Conservation (phyloP, 2,113 vertebrate species). For the Pseudopodoces humilis region DNA sequence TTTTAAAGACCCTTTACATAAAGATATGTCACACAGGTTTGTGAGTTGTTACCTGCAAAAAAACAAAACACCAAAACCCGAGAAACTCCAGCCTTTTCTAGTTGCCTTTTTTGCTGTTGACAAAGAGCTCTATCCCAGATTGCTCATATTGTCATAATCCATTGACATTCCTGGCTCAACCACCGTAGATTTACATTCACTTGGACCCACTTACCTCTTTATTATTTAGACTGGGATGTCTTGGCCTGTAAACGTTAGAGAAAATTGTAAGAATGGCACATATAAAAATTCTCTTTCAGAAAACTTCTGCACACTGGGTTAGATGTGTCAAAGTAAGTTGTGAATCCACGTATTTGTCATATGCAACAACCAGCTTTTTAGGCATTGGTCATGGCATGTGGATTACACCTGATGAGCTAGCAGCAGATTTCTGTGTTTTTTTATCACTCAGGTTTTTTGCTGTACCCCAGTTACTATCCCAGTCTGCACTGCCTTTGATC, state of each 20-base stretch:
- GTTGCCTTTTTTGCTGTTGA: not conserved
- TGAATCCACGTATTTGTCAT: not conserved
- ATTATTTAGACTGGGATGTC: not conserved
- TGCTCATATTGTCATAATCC: not conserved
- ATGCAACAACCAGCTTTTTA: not conserved
- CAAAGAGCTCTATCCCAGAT: not conserved
- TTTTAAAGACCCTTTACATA: not conserved
- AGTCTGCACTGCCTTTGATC: not conserved
- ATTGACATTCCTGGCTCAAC: not conserved
- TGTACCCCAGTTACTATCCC: not conserved
- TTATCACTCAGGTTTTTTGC: not conserved
- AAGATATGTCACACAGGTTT: not conserved
- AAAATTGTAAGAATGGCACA: not conserved
- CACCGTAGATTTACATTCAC: not conserved
- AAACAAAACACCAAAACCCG: not conserved
- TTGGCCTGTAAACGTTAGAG: not conserved
- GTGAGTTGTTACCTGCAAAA: not conserved
- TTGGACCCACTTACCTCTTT: not conserved
- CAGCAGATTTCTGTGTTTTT: not conserved
- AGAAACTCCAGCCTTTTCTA: not conserved
- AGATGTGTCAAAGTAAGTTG: not conserved
- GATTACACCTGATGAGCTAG: not conserved
- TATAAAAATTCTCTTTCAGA: not conserved
- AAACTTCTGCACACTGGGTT: not conserved
- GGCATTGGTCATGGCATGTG: not conserved